Base-by-base conservation (phyloP, 2,888 invertebrate genomes). In the Desoria tigrina region DNA sequence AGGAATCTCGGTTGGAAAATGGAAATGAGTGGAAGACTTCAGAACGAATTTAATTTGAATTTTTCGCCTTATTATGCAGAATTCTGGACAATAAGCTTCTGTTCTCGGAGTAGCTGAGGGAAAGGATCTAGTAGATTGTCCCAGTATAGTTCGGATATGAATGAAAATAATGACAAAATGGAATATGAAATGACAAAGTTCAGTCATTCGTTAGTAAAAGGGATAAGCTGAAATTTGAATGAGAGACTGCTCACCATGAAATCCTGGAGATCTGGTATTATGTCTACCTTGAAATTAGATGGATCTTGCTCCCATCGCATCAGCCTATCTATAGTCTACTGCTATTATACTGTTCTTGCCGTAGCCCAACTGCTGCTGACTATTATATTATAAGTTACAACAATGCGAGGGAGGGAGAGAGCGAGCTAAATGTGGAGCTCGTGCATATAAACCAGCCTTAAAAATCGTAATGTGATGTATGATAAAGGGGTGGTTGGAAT, bases 211-310 rank as follows among this genome's bases (percentile, higher is more conserved):
- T 21, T 39, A 21, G 42, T 57, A 63, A 63, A 26, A 42, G 39
- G 64, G 64, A 64, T 64, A 54, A 64, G 42, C 54, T 45, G 59
- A 53, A 64, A 53, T 64, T 64, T 45, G 54, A 59, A 58, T 63
- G 42, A 32, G 50, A 53, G 42, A 26, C 37, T 45, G 42, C n/a
- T 42, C 42, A 54, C 45, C 57, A 28, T 53, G 49, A 64, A 59
- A 59, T 64, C 45, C 37, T 32, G 42, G 42, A 59, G 55, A 64
- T 59, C 45, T 54, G 54, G 42, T 51, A 39, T 53, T 53, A 37
- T 21, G 32, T 50, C 39, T 42, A 56, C n/a, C 58, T 58, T 32
- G 32, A 28, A 32, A 55, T 32, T 32, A 18, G 21, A 61, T 26
- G 50, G 18, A 50, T 42, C 14, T 42, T 11, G 32, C 32, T 32